phyloP scores from a whole-genome alignment of 2,113 vertebrate genomes.

The Caloenas nicobarica region DNA sequence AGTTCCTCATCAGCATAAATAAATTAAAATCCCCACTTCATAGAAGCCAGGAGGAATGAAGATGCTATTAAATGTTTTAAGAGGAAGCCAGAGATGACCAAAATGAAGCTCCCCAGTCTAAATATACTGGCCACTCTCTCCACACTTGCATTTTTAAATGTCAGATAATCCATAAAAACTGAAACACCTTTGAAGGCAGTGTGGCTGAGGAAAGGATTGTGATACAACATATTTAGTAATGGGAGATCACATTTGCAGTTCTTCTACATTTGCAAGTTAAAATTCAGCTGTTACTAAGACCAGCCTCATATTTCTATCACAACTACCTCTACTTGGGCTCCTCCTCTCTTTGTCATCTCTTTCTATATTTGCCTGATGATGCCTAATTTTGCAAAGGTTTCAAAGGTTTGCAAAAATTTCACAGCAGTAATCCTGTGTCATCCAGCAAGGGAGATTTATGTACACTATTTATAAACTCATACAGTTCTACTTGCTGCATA shows the following conservation, averaged over 20 bases:
- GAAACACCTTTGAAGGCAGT: background rate
- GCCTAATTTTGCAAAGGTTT: background rate
- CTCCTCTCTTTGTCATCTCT: background rate
- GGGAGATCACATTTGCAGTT: background rate
- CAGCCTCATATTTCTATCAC: background rate
- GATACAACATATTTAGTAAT: background rate
- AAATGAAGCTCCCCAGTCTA: background rate
- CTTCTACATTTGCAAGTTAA: background rate
- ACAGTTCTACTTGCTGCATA: background rate
- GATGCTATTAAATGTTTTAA: slow-evolving; percentile 38
- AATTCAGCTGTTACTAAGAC: background rate
- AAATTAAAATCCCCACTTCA: slow-evolving; percentile 47
- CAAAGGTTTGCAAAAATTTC: background rate
- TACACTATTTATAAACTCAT: background rate
- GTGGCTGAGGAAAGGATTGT: background rate
- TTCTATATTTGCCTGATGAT: background rate
- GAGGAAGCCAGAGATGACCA: slow-evolving; percentile 41
- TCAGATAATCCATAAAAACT: background rate
- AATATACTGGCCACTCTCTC: background rate
- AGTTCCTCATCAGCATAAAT: slow-evolving; percentile 49
- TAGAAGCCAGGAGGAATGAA: slow-evolving; percentile 17
- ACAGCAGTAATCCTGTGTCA: background rate
- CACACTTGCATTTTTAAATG: slow-evolving; percentile 5
- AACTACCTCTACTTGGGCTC: background rate
- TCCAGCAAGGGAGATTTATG: background rate